A percentile compares a stretch with the other conserved stretches of the same genome.
phyloP scores from a whole-genome alignment of 2,797 vertebrate species.

The Sebastes aleutianus region DNA sequence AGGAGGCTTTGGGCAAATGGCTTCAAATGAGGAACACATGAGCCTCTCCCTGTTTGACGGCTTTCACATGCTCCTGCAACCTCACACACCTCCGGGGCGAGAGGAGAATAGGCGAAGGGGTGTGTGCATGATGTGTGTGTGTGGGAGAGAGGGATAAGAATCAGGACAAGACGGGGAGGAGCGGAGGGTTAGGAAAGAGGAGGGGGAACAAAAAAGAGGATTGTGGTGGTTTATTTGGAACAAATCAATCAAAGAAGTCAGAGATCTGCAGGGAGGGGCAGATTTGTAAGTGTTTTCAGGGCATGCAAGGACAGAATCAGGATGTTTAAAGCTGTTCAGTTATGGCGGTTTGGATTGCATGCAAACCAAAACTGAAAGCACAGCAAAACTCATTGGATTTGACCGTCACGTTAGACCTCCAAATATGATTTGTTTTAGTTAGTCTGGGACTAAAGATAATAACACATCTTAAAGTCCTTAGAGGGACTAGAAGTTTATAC shows the following conservation, averaged over 20 bases:
- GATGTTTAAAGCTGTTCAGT: not conserved
- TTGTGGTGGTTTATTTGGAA: not conserved
- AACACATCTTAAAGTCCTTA: no score
- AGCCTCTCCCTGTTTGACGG: slow-evolving; percentile 74
- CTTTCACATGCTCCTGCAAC: slow-evolving; percentile 77
- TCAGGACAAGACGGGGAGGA: not conserved
- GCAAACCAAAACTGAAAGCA: not conserved
- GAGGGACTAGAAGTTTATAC: not conserved
- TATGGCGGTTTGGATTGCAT: not conserved
- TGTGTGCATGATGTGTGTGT: slow-evolving; percentile 6
- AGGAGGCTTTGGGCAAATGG: slow-evolving; percentile 77
- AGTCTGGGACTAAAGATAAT: no score
- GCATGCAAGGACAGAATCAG: not conserved
- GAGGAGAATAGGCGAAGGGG: slow-evolving; percentile 21
- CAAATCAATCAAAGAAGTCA: not conserved
- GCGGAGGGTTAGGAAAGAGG: not conserved
- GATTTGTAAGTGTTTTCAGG: not conserved
- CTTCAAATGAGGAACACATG: slow-evolving; percentile 80
- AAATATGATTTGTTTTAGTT: not conserved
- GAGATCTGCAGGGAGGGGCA: not conserved
- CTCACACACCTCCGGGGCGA: slow-evolving; percentile 69
- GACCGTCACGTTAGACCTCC: not conserved
- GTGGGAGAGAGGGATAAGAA: not conserved
- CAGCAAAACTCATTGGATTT: not conserved
- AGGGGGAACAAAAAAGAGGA: not conserved